Conservation (phyloP, 2,113 vertebrate species). For the Sterna hirundo region DNA sequence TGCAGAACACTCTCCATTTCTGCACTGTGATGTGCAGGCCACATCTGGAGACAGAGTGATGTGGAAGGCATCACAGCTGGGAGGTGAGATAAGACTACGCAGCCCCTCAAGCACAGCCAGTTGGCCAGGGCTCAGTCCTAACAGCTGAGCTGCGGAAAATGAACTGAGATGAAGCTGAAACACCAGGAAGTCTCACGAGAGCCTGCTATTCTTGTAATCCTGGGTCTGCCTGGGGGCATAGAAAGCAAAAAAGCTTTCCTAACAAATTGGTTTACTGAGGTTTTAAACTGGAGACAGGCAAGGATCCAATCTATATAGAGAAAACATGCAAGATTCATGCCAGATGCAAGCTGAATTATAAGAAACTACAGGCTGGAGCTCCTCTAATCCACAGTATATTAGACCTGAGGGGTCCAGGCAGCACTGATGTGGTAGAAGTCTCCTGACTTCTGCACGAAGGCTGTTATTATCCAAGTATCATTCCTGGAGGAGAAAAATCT, state of each 20-base stretch:
- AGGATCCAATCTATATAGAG: neutral
- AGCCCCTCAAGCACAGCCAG: neutral
- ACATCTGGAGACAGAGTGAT: neutral
- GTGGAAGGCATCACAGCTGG: neutral
- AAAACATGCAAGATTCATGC: constrained; percentile 6
- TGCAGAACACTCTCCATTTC: neutral
- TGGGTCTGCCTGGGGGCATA: neutral
- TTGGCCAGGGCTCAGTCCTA: neutral
- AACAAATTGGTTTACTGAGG: neutral
- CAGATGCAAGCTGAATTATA: neutral
- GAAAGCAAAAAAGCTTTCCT: neutral
- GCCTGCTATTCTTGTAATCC: neutral
- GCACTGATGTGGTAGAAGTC: neutral
- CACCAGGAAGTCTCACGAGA: neutral
- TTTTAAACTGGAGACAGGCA: constrained; percentile 1
- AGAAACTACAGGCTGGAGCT: neutral
- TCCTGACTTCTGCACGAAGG: neutral
- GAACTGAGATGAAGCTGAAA: neutral
- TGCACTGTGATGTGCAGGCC: neutral
- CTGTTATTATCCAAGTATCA: neutral
- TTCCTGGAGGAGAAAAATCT: neutral
- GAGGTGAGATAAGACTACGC: neutral
- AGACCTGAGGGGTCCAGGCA: neutral
- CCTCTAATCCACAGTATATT: neutral
- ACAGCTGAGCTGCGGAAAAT: neutral